phyloP scores from a whole-genome alignment of 2,797 vertebrate species.

The Tragelaphus eurycerus region DNA sequence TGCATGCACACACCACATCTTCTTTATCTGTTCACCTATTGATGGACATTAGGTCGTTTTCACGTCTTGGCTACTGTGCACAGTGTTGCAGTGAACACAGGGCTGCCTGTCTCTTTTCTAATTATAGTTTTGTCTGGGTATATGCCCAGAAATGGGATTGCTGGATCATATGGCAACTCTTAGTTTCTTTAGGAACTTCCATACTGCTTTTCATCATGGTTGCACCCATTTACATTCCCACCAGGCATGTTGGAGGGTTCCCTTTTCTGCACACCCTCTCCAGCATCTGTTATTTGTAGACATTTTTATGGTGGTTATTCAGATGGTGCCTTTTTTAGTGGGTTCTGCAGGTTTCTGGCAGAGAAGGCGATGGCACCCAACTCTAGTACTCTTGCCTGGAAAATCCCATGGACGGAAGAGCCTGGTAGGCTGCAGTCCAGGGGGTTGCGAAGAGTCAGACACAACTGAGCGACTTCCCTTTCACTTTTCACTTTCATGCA shows the following conservation, averaged over 20 bases:
- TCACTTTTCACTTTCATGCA: no score
- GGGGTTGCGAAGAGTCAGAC: no score
- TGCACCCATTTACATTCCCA: not conserved
- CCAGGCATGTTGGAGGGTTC: not conserved
- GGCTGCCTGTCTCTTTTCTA: not conserved
- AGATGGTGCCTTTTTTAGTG: not conserved
- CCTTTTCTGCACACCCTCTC: not conserved
- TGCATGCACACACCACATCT: not conserved
- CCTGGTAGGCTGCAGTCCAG: no score
- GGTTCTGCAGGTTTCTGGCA: not conserved
- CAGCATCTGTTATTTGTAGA: not conserved
- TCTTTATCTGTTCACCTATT: not conserved
- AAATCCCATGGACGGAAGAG: no score
- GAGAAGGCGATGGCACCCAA: no score
- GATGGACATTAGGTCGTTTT: not conserved
- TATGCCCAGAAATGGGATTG: not conserved
- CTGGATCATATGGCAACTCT: not conserved
- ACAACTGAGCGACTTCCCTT: no score
- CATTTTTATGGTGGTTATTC: not conserved
- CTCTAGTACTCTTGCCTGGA: no score
- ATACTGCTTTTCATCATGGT: not conserved
- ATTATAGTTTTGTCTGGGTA: not conserved
- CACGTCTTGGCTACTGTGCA: not conserved
- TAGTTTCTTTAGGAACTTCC: not conserved
- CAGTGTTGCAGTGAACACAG: not conserved